Base-by-base conservation (phyloP, 2,888 invertebrate species). In the Therioaphis trifolii region DNA sequence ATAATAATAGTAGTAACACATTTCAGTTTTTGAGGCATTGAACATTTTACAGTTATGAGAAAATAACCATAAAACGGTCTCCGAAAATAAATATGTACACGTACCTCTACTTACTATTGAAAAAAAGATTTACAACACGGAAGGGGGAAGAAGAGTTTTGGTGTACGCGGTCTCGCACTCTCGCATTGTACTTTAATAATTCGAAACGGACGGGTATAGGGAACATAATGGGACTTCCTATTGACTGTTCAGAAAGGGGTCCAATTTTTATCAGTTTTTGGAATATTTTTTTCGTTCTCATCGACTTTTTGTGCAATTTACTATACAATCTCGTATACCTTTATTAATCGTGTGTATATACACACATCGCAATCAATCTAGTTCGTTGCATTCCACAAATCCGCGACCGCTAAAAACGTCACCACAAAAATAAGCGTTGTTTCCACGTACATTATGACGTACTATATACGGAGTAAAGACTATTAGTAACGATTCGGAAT, bases 201-300 rank as follows among this genome's bases (percentile, higher is more conserved):
- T 77, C 18, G 77, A 49, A 77, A 63, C 63, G 76, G 63, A 76
- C n/a, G n/a, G n/a, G n/a, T 29, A 49, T 21, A 55, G 27, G 66
- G 49, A 21, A 29, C 4, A 61, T 61, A 46, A 76, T 49, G 43
- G 21, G n/a, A 21, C 11, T 49, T 35, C 24, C 49, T 35, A 77
- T 77, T 77, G 46, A 21, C 21, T 66, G 14, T n/a, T 21, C 11
- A 12, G 24, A 58, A 74, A 74, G 40, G 40, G 55, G 74, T 74
- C 15, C 24, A 40, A 27, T 14, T 69, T 43, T 68, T 21, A 18
- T 29, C 21, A 71, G n/a, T 21, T 61, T 75, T 61, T 18, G 46
- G 7, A 29, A n/a, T 55, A 55, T 74, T 40, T 35, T 35, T 74
- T 75, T 75, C 3, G 15, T 43, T 43, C n/a, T 21, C 15, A 35